Base-by-base conservation (phyloP, 1,140 invertebrate species). In the Calephelis nemesis region DNA sequence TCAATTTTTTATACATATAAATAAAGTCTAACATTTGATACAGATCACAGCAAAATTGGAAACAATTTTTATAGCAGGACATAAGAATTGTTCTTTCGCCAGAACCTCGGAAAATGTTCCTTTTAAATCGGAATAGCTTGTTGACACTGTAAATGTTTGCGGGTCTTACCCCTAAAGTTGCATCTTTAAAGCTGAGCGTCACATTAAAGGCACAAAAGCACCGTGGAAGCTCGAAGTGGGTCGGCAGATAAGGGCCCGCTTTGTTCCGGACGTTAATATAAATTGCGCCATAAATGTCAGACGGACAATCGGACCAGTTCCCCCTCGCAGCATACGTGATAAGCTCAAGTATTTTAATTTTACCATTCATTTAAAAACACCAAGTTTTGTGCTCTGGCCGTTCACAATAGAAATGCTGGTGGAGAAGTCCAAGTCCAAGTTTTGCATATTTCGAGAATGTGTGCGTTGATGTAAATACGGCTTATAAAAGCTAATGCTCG, bases 241-340 rank as follows among this genome's bases (percentile, higher is more conserved):
- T 40, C 54, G 54, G 39, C 30, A 60, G 54, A 60, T 60, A 60
- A 60, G 54, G 54, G 54, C 39, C 39, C 54, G 54, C 30, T 60
- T 60, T 60, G 54, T 60, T 60, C 54, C 54, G 54, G 54, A 39
- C 54, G 54, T 60, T 60, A 60, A 60, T 60, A 60, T 60, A 60
- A 60, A 60, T 60, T 60, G 54, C 54, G 30, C 30, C 54, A 60
- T 60, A 60, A 60, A 60, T 60, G 54, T 60, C 54, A 30, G 12
- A 60, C 54, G 54, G 54, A 60, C 54, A 60, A 60, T 60, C 54
- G 54, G 54, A 60, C 54, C 54, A 60, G 54, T 19, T 60, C 30
- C 54, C 52, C 54, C 54, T 60, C 54, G 39, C 30, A 60, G 54
- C 30, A 60, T 60, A 60, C 54, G 39, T 60, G 54, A 60, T 39